phyloP scores from a whole-genome alignment of 2,113 vertebrate species.

The Puntigrus tetrazona region DNA sequence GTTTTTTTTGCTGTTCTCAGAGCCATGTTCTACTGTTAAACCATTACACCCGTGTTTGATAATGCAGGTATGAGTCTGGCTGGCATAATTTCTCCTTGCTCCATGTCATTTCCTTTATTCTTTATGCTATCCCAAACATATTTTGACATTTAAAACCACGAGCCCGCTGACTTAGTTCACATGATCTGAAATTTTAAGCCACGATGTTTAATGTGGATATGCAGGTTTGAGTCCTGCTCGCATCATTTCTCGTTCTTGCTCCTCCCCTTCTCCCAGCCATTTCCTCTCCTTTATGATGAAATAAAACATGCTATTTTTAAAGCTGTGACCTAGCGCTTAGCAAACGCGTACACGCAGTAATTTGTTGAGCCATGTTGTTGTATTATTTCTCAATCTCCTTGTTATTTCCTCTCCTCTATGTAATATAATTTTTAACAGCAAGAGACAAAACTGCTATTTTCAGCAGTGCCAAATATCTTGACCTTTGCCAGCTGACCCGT shows the following conservation, averaged over 20 bases:
- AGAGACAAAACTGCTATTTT: neutral
- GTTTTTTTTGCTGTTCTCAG: neutral
- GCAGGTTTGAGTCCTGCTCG: neutral
- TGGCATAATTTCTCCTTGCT: neutral
- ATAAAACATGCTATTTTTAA: slow-evolving; percentile 82
- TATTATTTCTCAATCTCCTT: neutral
- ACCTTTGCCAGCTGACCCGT: neutral
- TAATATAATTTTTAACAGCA: neutral
- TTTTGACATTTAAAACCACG: neutral
- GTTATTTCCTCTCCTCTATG: neutral
- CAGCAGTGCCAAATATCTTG: neutral
- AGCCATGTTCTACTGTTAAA: too few species aligned
- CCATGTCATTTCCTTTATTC: neutral
- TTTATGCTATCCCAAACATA: neutral
- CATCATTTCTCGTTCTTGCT: neutral
- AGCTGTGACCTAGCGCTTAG: slow-evolving; percentile 80
- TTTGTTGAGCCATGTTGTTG: too few species aligned
- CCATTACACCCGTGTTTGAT: neutral
- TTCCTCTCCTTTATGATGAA: slow-evolving; percentile 73
- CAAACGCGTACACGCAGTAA: neutral
- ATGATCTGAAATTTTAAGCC: neutral
- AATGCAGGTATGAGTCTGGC: neutral
- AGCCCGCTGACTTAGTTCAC: neutral
- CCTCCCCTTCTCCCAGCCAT: neutral
- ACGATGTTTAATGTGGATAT: neutral